Evolutionary conservation across 1,140 invertebrate species (phyloP).

Genomic region (Cydia fagiglandana): DNA sequence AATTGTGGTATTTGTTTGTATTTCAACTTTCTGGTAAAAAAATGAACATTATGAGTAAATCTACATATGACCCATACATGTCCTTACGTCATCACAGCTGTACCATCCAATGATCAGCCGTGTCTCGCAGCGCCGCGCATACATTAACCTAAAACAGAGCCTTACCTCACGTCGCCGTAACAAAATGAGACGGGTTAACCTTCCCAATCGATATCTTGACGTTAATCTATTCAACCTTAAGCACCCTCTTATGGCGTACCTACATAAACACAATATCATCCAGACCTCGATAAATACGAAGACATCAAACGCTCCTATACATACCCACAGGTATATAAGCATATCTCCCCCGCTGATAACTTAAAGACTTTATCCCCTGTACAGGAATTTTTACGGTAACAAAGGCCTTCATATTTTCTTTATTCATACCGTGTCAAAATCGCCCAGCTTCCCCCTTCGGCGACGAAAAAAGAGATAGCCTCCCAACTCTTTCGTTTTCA

Average conservation of each 20-base stretch:
- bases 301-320: conserved; percentile 44
- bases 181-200: conserved; percentile 47
- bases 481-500: conserved; percentile 71
- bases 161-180: conserved; percentile 42
- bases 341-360: conserved; percentile 67
- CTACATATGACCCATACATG: no score
- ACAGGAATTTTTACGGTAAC: conserved; percentile 78
- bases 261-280: conserved; percentile 57
- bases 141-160: conserved; percentile 41
- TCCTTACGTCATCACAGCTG: neutral
- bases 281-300: conserved; percentile 58
- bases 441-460: conserved; percentile 59
- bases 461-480: conserved; percentile 67
- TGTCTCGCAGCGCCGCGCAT: conserved; percentile 29
- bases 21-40: no score
- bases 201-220: conserved; percentile 48
- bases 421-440: conserved; percentile 78
- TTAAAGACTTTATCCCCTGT: conserved; percentile 78
- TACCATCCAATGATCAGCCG: conserved; percentile 29
- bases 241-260: conserved; percentile 60
- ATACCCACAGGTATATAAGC: conserved; percentile 45
- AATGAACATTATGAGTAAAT: no score
- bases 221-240: conserved; percentile 70
- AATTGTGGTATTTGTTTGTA: no score
- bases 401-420: conserved; percentile 79